Evolutionary conservation across 64 coral and sea anemone species (phyloP).

Genomic region (Montipora capricornis): DNA sequence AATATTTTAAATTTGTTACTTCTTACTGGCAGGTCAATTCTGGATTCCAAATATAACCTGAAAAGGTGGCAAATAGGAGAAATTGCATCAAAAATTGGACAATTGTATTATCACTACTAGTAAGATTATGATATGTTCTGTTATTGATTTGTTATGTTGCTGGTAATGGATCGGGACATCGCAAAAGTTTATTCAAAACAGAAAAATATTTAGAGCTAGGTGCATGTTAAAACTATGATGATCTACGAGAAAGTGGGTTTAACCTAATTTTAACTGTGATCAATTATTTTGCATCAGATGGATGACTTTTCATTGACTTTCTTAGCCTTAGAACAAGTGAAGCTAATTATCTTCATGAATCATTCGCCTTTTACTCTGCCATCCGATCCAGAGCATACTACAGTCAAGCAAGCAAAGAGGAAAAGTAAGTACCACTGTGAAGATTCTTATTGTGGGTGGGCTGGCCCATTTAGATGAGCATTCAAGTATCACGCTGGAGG

Average conservation of each 20-base stretch:
- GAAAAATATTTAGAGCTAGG: too few species aligned
- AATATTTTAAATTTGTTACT: neutral
- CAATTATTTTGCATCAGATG: neutral
- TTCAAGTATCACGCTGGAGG: too few species aligned
- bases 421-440: slow-evolving; percentile 69
- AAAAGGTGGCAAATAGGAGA: slow-evolving; percentile 99
- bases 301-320: neutral
- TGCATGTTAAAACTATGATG: too few species aligned
- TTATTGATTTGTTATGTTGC: too few species aligned
- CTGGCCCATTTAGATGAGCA: too few species aligned
- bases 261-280: too few species aligned
- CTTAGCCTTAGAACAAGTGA: slow-evolving; percentile 97
- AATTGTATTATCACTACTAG: slow-evolving; percentile 99
- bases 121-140: slow-evolving; percentile 50
- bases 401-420: slow-evolving; percentile 98
- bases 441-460: too few species aligned
- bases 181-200: too few species aligned
- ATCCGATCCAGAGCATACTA: slow-evolving; percentile 96
- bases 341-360: slow-evolving; percentile 92
- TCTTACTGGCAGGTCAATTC: slow-evolving; percentile 31
- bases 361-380: slow-evolving; percentile 91
- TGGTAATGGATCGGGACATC: too few species aligned
- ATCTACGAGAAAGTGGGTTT: too few species aligned
- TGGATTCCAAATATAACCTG: slow-evolving; percentile 89
- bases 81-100: slow-evolving; percentile 99